A percentile compares a stretch with the other conserved stretches of the same genome.
phyloP scores from a whole-genome alignment of 2,797 vertebrate species.

The Liasis olivaceus region DNA sequence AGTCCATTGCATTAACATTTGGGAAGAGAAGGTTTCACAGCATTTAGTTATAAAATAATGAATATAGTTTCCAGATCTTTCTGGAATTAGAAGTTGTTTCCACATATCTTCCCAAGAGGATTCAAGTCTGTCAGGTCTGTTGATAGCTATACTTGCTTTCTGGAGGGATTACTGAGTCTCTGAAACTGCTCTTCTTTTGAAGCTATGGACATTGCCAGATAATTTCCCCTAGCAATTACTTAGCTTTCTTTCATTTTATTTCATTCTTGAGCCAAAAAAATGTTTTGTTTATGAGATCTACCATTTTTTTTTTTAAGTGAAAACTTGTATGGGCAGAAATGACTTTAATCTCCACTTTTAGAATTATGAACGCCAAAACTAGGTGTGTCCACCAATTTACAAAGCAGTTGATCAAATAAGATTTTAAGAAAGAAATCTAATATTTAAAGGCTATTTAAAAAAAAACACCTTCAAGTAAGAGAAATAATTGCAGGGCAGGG shows the following conservation, averaged over 20 bases:
- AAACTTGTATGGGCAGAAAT: constrained; percentile 8
- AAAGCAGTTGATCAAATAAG: background rate
- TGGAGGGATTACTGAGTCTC: background rate
- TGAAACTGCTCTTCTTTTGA: background rate
- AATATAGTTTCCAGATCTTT: no score
- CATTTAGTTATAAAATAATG: no score
- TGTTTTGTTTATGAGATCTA: constrained; percentile 7
- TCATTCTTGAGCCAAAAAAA: constrained; percentile 15
- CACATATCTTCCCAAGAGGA: background rate
- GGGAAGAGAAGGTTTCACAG: no score
- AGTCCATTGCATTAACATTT: no score
- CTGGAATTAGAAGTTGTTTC: background rate
- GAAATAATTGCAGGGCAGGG: constrained; percentile 32
- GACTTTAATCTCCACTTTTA: constrained; percentile 27
- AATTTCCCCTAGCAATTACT: background rate
- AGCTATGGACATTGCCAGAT: background rate
- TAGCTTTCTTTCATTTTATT: accelerated
- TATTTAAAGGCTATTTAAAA: constrained; percentile 8
- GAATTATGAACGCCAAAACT: constrained; percentile 23
- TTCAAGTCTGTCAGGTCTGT: background rate
- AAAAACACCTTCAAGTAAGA: constrained; percentile 5
- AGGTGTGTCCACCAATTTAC: constrained; percentile 28
- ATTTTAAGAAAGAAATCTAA: constrained; percentile 12
- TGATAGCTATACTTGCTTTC: background rate
- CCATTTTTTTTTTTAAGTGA: background rate